Evolutionary conservation across 1,140 invertebrate species (phyloP), one percentile per base, ranked within the genome.

Genomic region (Micrasema longulum): DNA sequence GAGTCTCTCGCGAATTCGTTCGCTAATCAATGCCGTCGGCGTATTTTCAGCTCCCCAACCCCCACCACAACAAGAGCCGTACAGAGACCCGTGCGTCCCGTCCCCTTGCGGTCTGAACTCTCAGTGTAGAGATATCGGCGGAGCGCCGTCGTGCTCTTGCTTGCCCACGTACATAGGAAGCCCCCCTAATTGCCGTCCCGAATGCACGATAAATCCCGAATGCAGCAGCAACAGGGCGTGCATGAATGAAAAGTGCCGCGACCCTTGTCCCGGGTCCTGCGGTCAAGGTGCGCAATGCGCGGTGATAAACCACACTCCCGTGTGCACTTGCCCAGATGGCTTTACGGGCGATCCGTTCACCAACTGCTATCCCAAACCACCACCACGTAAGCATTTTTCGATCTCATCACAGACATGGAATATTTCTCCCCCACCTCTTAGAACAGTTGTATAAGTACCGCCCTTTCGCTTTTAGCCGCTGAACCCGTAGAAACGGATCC

Each of bases 341-440:
- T 93, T 88, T 75, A 89, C 86, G 63, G 93, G 93, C 48, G 88
- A 92, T 87, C 90, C 91, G 7, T 92, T 91, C 76, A 84, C 79
- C 71, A 85, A 82, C 72, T 90, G 89, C 76, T 82, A 80, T 48
- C 57, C 84, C 2, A 87, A 87, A 63, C 77, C 81, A 41, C 69
- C 69, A 6, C 68, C 68, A 70, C 68, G 68, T 70, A 70, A 70
- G 68, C 41, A 64, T 26, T 2, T 12, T 2, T 38, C 18, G 12
- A 18, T 38, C 14, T 31, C 26, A 2, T 31, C 26, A 31, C 2
- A 31, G 26, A 31, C 2, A 31, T 31, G 7, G 3, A 4, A 31
- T 31, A 31, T n/a, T n/a, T n/a, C n/a, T n/a, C n/a, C n/a, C n/a
- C n/a, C n/a, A n/a, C n/a, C 26, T 7, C 26, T 31, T 4, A 31